Base-by-base conservation (phyloP, 2,113 vertebrate species). In the Psettodes erumei region DNA sequence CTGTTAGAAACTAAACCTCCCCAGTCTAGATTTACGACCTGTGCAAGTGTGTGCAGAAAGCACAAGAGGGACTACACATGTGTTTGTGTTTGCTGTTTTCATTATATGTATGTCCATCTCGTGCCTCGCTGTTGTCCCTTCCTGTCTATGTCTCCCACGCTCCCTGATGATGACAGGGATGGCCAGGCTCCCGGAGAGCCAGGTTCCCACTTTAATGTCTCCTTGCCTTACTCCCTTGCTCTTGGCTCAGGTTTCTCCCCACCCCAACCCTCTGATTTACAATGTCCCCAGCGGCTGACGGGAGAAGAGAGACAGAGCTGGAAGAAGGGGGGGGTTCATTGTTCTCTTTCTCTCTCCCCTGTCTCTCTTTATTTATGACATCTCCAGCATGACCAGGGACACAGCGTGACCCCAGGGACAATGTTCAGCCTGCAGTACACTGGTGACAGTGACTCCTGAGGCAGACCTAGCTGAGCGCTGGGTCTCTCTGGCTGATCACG, bases 341-440 rank as follows among this genome's bases (percentile, higher is more conserved):
- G 86, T 89, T 87, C 89, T 77, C 72, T 73, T 71, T 80, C 83
- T 75, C 67, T 75, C 58, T 51, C 73, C 77, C 71, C 83, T 75
- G 75, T 88, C 77, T 88, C 16, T 71, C 75, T 81, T 86, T 89
- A 92, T 94, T 93, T 93, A 93, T 89, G 86, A 83, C 75, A 85
- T 79, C 86, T 89, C 79, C 75, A 72, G 83, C 80, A 83, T 61
- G 79, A 85, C 77, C 82, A 35, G 81, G 83, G 90, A 89, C 83
- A 69, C 32, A 48, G 66, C 8, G 37, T 78, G 83, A 92, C 89
- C 86, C 74, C 76, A 59, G 75, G 77, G 79, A 86, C 75, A 86
- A 21, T 28, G 62, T 37, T 63, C 70, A 43, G 61, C 50, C 27
- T 11, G 58, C 72, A 72, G 42, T 63, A 59, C 61, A 60, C 58